Evolutionary conservation across 2,888 invertebrate species (phyloP).

Genomic region (Idaea aversata): DNA sequence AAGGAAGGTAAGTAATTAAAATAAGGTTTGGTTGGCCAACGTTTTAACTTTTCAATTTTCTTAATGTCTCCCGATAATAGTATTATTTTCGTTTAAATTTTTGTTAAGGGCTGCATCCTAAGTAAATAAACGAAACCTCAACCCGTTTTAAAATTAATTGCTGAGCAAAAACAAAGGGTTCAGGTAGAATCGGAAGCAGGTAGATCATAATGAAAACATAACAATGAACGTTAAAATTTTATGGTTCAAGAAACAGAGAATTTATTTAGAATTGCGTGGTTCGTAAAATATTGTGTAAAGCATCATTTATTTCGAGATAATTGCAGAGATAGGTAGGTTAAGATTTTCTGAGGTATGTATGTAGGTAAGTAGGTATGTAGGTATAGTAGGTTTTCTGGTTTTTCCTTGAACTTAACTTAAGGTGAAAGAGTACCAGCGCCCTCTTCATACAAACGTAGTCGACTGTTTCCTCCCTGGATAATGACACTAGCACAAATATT

Average conservation of each 20-base stretch:
- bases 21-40: not conserved
- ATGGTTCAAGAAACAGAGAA: not conserved
- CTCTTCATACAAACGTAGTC: no score
- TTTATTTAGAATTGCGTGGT: not conserved
- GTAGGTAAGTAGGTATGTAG: no score
- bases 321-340: no score
- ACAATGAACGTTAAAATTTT: not conserved
- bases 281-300: not conserved
- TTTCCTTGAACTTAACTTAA: no score
- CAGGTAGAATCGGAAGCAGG: not conserved
- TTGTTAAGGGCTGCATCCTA: constrained; percentile 11
- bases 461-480: no score
- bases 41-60: not conserved
- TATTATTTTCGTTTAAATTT: constrained; percentile 18
- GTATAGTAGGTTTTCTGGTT: no score
- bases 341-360: no score
- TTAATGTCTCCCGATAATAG: not conserved
- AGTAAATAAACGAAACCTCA: constrained; percentile 7
- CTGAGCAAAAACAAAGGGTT: constrained; percentile 14
- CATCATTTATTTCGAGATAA: not conserved
- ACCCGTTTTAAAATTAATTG: constrained; percentile 35
- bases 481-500: no score
- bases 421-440: no score
- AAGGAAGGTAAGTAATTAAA: no score
- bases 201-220: constrained; percentile 1